phyloP scores from a whole-genome alignment of 2,888 invertebrate genomes.

The Arge pagana region DNA sequence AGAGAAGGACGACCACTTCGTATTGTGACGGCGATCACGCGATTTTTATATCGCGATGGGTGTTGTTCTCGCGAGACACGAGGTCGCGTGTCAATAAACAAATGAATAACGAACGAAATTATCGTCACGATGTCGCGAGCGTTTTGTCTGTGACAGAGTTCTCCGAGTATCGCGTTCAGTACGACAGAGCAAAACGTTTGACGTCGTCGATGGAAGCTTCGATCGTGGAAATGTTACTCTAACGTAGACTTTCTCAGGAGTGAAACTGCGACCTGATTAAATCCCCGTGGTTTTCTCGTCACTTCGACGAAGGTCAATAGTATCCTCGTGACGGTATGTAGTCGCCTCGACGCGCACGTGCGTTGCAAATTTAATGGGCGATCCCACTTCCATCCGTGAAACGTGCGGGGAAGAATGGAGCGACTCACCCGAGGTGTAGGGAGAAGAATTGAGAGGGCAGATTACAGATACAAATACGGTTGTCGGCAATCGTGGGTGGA shows the following conservation, averaged over 20 bases:
- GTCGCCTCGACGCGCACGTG: slow-evolving; percentile 9
- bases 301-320: slow-evolving; percentile 7
- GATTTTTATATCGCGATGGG: slow-evolving; percentile 27
- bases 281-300: slow-evolving; percentile 16
- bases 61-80: slow-evolving; percentile 32
- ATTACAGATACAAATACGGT: slow-evolving; percentile 5
- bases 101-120: too few species aligned
- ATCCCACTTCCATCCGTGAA: background rate
- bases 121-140: too few species aligned
- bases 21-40: background rate
- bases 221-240: slow-evolving; percentile 28
- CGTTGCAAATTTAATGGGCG: slow-evolving; percentile 15
- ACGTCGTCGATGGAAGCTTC: too few species aligned
- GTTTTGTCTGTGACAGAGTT: too few species aligned
- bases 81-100: slow-evolving; percentile 32
- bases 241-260: slow-evolving; percentile 31
- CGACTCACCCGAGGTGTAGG: background rate
- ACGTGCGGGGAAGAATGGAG: background rate
- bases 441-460: background rate
- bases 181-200: too few species aligned
- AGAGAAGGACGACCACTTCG: background rate
- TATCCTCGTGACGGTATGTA: slow-evolving; percentile 13
- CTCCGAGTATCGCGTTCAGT: too few species aligned
- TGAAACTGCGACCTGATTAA: slow-evolving; percentile 19
- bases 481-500: slow-evolving; percentile 9